These are phyloP conservation scores for Tetrapedia diversipes DNA, from an alignment of 2,888 invertebrate species.

Conservation along the genomic window DNA sequence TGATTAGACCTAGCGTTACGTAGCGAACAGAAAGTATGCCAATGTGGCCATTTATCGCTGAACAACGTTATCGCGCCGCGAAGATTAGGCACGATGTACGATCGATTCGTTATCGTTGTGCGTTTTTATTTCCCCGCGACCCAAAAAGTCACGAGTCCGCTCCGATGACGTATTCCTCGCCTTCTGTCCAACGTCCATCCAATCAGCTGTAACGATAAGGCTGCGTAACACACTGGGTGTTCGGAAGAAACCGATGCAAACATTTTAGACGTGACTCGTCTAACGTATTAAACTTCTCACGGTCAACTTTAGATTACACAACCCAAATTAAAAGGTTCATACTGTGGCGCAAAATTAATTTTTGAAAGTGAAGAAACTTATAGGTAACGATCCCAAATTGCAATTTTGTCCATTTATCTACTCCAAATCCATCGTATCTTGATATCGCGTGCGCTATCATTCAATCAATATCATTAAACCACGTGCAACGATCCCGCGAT, in stretches of 20 bases:
- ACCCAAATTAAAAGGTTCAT: too few species aligned
- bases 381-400: too few species aligned
- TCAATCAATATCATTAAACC: too few species aligned
- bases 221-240: neutral
- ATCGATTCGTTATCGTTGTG: conserved; percentile 37
- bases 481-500: neutral
- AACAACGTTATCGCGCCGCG: conserved; percentile 12
- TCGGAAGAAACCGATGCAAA: neutral
- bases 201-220: neutral
- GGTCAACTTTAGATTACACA: too few species aligned
- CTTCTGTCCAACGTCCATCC: conserved; percentile 20
- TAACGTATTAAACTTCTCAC: too few species aligned
- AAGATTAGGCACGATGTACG: conserved; percentile 36
- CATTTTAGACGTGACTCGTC: too few species aligned
- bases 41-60: conserved; percentile 9
- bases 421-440: too few species aligned
- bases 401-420: too few species aligned
- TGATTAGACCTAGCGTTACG: conserved; percentile 5
- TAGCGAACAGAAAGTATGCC: conserved; percentile 38
- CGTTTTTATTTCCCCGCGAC: neutral
- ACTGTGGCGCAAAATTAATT: too few species aligned
- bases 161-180: neutral
- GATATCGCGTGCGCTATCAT: too few species aligned
- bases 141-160: conserved; percentile 1
- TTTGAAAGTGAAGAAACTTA: too few species aligned